Percentiles rank a stretch among this genome's conserved stretches.
phyloP scores from a whole-genome alignment of 2,113 vertebrate genomes.

The Morone saxatilis region DNA sequence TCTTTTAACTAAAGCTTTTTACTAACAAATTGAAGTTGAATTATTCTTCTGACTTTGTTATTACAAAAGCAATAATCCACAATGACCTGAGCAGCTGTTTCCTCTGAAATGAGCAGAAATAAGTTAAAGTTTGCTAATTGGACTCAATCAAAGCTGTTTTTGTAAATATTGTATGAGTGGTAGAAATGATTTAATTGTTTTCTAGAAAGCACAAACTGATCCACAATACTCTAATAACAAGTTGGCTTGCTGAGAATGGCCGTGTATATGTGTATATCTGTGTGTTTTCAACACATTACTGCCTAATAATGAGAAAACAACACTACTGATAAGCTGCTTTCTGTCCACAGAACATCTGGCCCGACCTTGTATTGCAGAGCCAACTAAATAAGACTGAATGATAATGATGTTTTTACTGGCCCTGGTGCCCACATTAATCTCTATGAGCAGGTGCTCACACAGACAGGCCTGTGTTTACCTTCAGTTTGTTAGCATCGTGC shows the following conservation, averaged over 20 bases:
- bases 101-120: not conserved
- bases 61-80: not conserved
- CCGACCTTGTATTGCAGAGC: conserved; percentile 52
- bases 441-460: conserved; percentile 68
- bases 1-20: too few species aligned
- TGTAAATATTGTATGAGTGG: not conserved
- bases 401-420: conserved; percentile 70
- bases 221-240: not conserved
- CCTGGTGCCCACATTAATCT: conserved; percentile 61
- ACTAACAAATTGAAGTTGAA: not conserved
- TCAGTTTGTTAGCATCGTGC: conserved; percentile 54
- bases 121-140: not conserved
- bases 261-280: not conserved
- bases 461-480: conserved; percentile 65
- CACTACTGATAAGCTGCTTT: conserved; percentile 55
- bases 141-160: conserved; percentile 14
- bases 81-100: conserved; percentile 39
- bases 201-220: not conserved
- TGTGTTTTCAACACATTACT: conserved; percentile 4
- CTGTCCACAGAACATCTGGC: conserved; percentile 71
- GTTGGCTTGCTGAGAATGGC: not conserved
- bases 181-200: not conserved
- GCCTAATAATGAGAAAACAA: conserved; percentile 47
- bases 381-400: conserved; percentile 62
- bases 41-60: not conserved